These are phyloP conservation scores for Lagopus muta DNA, from an alignment of 2,113 vertebrate species.

Conservation along the genomic window DNA sequence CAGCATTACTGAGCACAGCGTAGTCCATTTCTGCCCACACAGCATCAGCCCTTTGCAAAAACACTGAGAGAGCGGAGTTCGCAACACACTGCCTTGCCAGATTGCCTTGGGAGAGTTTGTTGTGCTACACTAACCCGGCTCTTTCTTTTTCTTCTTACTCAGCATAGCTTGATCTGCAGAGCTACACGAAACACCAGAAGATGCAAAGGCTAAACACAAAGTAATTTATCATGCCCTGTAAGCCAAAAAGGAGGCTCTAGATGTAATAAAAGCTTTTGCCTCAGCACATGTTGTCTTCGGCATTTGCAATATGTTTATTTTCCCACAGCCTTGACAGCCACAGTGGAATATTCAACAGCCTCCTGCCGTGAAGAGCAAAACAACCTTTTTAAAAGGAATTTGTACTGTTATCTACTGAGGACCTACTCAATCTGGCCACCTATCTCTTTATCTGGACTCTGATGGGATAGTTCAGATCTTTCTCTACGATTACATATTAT, in stretches of 20 bases:
- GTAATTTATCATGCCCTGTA: not conserved
- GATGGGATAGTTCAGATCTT: not conserved
- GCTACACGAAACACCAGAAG: not conserved
- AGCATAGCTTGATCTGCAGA: not conserved
- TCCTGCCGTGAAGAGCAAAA: not conserved
- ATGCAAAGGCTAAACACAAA: not conserved
- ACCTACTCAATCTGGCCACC: not conserved
- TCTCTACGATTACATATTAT: not conserved
- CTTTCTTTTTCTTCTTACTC: not conserved
- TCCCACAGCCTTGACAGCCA: not conserved
- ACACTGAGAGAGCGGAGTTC: not conserved
- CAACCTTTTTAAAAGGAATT: not conserved
- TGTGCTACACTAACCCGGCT: not conserved
- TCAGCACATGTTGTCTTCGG: not conserved
- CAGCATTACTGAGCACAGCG: not conserved
- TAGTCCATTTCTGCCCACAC: not conserved
- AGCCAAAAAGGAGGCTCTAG: not conserved
- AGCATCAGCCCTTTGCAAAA: not conserved
- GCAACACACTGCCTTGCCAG: not conserved
- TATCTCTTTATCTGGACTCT: not conserved
- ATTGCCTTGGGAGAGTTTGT: not conserved
- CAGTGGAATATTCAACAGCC: not conserved
- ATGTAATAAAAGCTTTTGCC: slow-evolving; percentile 36
- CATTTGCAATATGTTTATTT: not conserved
- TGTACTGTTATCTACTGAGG: not conserved